Percentiles rank a stretch among this genome's conserved stretches.
These are phyloP conservation scores for Scolopax bukidnonensis DNA, from an alignment of 2,797 vertebrate genomes.

Conservation along the genomic window DNA sequence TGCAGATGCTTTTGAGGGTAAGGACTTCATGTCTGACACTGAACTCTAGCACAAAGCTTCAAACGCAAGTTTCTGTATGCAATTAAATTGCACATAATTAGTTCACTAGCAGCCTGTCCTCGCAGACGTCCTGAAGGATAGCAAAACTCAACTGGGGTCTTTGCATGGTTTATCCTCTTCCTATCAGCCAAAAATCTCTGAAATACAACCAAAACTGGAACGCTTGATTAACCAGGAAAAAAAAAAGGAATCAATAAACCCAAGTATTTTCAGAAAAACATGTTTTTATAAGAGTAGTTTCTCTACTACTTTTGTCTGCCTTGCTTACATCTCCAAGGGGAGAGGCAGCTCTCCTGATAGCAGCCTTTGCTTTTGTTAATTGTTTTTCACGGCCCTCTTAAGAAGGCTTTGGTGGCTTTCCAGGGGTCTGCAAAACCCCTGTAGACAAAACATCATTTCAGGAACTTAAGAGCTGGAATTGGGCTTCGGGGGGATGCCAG, in stretches of 20 bases:
- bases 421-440: background rate
- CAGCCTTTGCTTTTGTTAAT: background rate
- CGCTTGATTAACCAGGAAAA: background rate
- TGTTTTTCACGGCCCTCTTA: background rate
- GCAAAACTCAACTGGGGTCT: background rate
- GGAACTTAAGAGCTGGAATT: background rate
- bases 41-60: background rate
- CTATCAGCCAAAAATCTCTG: background rate
- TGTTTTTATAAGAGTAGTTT: background rate
- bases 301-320: background rate
- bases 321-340: background rate
- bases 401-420: background rate
- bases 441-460: fast-evolving
- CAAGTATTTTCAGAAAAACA: background rate
- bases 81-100: background rate
- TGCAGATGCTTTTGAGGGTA: background rate
- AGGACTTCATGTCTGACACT: background rate
- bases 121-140: background rate
- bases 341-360: background rate
- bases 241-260: background rate
- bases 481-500: background rate
- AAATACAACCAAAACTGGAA: background rate
- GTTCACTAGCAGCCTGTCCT: background rate
- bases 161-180: background rate
- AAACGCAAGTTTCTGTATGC: background rate